phyloP scores from a whole-genome alignment of 2,888 invertebrate species.

The Drosophila paramelanica region DNA sequence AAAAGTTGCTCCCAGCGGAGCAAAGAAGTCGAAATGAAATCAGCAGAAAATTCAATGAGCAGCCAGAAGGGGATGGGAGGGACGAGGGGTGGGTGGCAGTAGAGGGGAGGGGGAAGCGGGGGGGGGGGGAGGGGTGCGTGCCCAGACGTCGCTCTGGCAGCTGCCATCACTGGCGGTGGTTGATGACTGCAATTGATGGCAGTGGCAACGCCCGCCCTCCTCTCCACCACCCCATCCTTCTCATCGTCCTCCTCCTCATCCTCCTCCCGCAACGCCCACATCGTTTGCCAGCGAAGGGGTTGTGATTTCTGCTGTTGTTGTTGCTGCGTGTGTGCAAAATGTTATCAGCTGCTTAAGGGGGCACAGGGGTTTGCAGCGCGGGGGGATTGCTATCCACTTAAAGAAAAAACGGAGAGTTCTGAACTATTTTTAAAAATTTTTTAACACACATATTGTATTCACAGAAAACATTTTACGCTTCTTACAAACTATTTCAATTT shows the following conservation, averaged over 20 bases:
- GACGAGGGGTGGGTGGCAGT: background rate
- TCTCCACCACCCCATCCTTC: background rate
- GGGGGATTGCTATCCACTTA: background rate
- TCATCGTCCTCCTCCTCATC: background rate
- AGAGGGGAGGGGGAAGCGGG: no score
- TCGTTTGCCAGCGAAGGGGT: conserved; percentile 71
- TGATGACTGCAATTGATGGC: conserved; percentile 80
- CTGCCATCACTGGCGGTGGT: conserved; percentile 65
- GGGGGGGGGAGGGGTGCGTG: background rate
- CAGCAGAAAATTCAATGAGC: conserved; percentile 83
- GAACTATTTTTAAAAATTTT: background rate
- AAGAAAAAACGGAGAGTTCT: background rate
- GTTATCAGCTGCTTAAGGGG: conserved; percentile 73
- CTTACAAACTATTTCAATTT: no score
- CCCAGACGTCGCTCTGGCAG: conserved; percentile 59
- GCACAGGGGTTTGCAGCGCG: conserved; percentile 6
- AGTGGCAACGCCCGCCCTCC: conserved; percentile 38
- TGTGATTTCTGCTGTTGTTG: conserved; percentile 62
- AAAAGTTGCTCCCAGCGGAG: conserved; percentile 78
- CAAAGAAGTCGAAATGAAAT: conserved; percentile 84
- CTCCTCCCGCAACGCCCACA: conserved; percentile 54
- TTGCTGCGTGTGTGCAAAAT: conserved; percentile 54
- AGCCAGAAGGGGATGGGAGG: conserved; percentile 22
- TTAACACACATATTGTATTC: no score
- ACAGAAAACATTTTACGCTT: no score